Evolutionary conservation across 2,797 vertebrate species (phyloP).

Genomic region (Thaleichthys pacificus): DNA sequence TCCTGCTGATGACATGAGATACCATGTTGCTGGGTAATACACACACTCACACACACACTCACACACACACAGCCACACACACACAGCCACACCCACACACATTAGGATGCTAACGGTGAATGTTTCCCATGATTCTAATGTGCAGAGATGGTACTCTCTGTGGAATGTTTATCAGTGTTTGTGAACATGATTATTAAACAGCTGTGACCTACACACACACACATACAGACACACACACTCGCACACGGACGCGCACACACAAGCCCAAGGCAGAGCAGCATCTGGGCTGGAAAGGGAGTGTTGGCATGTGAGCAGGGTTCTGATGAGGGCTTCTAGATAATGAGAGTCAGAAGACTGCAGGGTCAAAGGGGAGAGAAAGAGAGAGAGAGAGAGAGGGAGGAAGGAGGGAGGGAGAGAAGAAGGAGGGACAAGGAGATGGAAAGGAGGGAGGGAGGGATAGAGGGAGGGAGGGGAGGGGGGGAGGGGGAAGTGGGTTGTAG

Average conservation of each 20-base stretch:
- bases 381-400: too few relatives aligned
- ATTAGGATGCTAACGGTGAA: constrained; percentile 16
- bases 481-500: not conserved
- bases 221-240: constrained; percentile 1
- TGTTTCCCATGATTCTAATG: constrained; percentile 21
- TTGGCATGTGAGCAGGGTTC: constrained; percentile 15
- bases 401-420: too few relatives aligned
- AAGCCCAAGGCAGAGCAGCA: constrained; percentile 6
- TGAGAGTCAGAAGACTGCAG: constrained; percentile 13
- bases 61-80: not conserved
- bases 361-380: not conserved
- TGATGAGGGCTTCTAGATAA: not conserved
- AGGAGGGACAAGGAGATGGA: too few relatives aligned
- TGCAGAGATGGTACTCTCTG: constrained; percentile 21
- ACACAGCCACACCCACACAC: not conserved
- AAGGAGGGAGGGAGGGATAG: not conserved
- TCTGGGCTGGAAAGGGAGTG: constrained; percentile 25
- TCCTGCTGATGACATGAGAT: too few relatives aligned
- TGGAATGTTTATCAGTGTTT: constrained; percentile 30
- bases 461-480: not conserved
- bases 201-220: constrained; percentile 21
- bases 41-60: not conserved
- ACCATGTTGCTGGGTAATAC: too few relatives aligned
- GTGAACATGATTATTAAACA: constrained; percentile 14
- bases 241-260: not conserved